Conservation (phyloP, 2,888 invertebrate species). For the Geophilus truncorum region DNA sequence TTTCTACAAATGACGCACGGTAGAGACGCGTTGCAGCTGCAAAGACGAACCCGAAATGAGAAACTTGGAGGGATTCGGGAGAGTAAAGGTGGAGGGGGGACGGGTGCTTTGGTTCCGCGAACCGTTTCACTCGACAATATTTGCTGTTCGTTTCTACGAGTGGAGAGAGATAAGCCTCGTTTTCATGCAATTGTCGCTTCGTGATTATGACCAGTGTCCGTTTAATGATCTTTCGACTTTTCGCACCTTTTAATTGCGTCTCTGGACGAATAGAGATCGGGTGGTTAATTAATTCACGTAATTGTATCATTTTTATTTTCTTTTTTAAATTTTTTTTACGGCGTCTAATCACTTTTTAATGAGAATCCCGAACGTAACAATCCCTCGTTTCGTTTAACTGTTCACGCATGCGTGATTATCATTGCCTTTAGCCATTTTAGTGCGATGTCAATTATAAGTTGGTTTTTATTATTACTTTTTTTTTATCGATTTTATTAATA, state of each 20-base stretch:
- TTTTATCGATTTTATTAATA: too few species aligned
- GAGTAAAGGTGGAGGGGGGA: background rate
- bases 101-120: background rate
- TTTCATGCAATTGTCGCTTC: background rate
- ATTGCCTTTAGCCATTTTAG: background rate
- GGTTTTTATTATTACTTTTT: background rate
- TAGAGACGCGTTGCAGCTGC: slow-evolving; percentile 15
- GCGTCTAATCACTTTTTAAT: background rate
- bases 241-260: background rate
- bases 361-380: background rate
- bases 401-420: background rate
- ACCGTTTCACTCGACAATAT: background rate
- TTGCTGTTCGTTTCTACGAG: background rate
- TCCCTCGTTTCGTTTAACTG: background rate
- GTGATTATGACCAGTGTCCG: background rate
- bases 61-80: too few species aligned
- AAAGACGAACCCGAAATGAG: background rate
- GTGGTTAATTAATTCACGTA: background rate
- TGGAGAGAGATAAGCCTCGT: background rate
- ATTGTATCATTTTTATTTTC: background rate
- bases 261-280: background rate
- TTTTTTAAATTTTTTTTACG: background rate
- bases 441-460: background rate
- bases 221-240: background rate
- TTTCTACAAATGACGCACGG: background rate